Evolutionary conservation across 2,888 invertebrate species (phyloP).

Genomic region (Dendrolimus pini): DNA sequence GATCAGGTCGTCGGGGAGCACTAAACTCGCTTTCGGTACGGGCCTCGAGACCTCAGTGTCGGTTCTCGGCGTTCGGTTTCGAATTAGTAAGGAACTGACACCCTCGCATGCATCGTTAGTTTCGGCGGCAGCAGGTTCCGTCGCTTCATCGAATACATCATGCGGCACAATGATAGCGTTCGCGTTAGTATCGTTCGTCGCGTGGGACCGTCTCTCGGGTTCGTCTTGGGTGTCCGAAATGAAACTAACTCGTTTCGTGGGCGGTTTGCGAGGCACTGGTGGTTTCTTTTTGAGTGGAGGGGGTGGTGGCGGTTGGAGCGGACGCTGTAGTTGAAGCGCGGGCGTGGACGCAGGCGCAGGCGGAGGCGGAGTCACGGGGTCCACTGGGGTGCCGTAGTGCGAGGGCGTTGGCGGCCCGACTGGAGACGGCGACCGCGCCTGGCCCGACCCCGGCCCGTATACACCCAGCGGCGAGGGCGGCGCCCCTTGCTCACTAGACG

Average conservation of each 20-base stretch:
- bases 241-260: constrained; percentile 73
- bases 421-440: constrained; percentile 39
- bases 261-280: constrained; percentile 68
- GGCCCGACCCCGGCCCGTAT: constrained; percentile 29
- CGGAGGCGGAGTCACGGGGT: constrained; percentile 36
- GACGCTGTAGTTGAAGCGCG: constrained; percentile 30
- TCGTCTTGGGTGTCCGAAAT: constrained; percentile 46
- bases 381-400: constrained; percentile 25
- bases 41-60: constrained; percentile 45
- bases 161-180: constrained; percentile 36
- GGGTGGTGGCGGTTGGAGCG: constrained; percentile 41
- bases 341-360: constrained; percentile 17
- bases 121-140: constrained; percentile 29
- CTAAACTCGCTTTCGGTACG: constrained; percentile 42
- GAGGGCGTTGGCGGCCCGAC: constrained; percentile 36
- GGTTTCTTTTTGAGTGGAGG: constrained; percentile 58
- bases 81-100: constrained; percentile 60
- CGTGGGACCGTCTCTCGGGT: constrained; percentile 29
- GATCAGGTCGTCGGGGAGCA: constrained; percentile 62
- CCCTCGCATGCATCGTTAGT: constrained; percentile 72
- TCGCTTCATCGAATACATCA: constrained; percentile 46
- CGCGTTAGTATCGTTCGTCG: constrained; percentile 37
- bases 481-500: constrained; percentile 57
- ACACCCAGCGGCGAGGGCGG: constrained; percentile 55
- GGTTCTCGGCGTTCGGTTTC: constrained; percentile 41